phyloP scores from a whole-genome alignment of 53 echinoderm and acorn worm species.

The Crossaster papposus region DNA sequence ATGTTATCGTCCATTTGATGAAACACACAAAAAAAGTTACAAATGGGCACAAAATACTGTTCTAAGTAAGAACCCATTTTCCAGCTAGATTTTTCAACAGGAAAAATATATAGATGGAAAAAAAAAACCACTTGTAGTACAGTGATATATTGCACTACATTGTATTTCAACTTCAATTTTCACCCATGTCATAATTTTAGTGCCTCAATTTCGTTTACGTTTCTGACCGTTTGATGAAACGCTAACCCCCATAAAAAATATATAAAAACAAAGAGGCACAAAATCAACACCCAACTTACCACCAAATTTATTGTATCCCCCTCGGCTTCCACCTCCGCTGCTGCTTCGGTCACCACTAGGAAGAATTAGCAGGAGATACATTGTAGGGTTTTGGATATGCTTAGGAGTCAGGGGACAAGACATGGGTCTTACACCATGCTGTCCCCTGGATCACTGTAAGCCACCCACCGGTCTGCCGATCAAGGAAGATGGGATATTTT shows the following conservation, averaged over 20 bases:
- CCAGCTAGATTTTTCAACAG: too few relatives aligned
- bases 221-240: neutral
- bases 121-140: neutral
- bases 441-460: constrained; percentile 65
- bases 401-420: constrained; percentile 63
- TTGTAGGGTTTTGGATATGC: constrained; percentile 52
- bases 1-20: too few relatives aligned
- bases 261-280: constrained; percentile 55
- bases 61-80: too few relatives aligned
- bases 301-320: constrained; percentile 94
- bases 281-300: constrained; percentile 72
- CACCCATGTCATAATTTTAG: neutral
- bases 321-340: constrained; percentile 79
- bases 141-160: too few relatives aligned
- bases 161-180: too few relatives aligned
- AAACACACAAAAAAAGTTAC: too few relatives aligned
- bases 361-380: constrained; percentile 69
- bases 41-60: too few relatives aligned
- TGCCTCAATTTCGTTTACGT: neutral
- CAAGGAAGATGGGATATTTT: constrained; percentile 6
- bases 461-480: neutral
- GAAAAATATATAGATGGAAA: too few relatives aligned
- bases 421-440: neutral
- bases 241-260: constrained; percentile 4
- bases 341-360: constrained; percentile 80